Conservation (phyloP, 2,888 invertebrate species). For the Pollenia amentaria region DNA sequence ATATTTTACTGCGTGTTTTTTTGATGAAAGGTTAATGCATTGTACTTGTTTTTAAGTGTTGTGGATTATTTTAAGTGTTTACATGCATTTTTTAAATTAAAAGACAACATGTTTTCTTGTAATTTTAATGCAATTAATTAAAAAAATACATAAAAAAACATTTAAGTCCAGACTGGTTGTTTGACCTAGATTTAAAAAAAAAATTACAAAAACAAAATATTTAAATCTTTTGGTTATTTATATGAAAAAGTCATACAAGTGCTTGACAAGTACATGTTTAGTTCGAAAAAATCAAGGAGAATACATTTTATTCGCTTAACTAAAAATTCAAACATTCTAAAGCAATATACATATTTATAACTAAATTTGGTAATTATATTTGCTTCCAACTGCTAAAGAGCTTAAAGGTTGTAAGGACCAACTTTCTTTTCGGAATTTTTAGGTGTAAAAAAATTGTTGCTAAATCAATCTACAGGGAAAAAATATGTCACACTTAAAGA, state of each 20-base stretch:
- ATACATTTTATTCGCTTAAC: too few species aligned
- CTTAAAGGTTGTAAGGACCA: too few species aligned
- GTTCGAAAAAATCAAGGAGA: too few species aligned
- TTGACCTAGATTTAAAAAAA: not conserved
- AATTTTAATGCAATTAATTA: slow-evolving; percentile 41
- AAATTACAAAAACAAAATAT: not conserved
- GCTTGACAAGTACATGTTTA: not conserved
- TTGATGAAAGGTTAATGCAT: slow-evolving; percentile 6
- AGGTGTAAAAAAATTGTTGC: too few species aligned
- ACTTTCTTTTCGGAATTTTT: too few species aligned
- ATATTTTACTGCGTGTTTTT: not conserved
- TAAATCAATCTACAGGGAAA: too few species aligned
- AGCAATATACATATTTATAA: not conserved
- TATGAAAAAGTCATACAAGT: not conserved
- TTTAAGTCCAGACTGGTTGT: not conserved
- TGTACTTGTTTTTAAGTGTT: not conserved
- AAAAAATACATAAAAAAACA: not conserved
- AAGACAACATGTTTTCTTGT: slow-evolving; percentile 11
- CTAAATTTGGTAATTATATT: too few species aligned
- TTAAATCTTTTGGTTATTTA: not conserved
- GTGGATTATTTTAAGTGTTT: not conserved
- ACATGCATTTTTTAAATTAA: not conserved
- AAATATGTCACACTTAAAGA: too few species aligned
- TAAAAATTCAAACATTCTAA: not conserved
- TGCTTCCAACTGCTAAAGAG: too few species aligned